phyloP scores from a whole-genome alignment of 35 echinoderm and acorn worm species.

The Ophiothrix spiculata region DNA sequence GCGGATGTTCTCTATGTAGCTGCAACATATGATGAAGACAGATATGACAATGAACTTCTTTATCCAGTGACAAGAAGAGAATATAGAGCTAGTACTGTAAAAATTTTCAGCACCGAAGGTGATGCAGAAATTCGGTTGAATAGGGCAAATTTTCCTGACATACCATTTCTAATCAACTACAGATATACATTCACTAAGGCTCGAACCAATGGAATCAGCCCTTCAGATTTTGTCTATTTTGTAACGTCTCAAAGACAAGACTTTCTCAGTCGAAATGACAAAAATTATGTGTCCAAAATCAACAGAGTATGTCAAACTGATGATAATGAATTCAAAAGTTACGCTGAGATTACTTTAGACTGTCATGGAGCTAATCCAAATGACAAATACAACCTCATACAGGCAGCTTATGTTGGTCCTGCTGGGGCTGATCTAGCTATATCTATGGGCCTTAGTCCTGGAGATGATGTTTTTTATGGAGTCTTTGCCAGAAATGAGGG shows the following conservation, averaged over 20 bases:
- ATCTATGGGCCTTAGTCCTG: background rate
- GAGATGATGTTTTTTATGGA: slow-evolving; percentile 19
- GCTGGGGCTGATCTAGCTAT: slow-evolving; percentile 6
- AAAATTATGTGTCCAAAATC: slow-evolving; percentile 11
- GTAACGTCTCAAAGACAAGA: background rate
- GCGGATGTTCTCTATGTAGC: background rate
- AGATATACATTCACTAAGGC: background rate
- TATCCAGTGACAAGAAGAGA: background rate
- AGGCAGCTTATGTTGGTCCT: slow-evolving; percentile 26
- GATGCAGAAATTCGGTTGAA: background rate
- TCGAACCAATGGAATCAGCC: background rate
- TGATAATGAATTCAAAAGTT: background rate
- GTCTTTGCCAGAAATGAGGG: slow-evolving; percentile 15
- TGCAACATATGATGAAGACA: background rate
- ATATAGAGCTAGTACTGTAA: background rate
- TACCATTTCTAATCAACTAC: background rate
- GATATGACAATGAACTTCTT: background rate
- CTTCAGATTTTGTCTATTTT: slow-evolving; percentile 5
- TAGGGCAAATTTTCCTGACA: background rate
- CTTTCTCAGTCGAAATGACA: background rate
- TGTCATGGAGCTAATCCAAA: background rate
- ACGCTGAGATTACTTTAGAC: background rate
- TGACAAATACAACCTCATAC: background rate
- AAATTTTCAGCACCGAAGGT: background rate
- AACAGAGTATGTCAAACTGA: slow-evolving; percentile 20